These are phyloP conservation scores for Phenacoccus solenopsis DNA, from an alignment of 1,140 invertebrate genomes.

Conservation along the genomic window DNA sequence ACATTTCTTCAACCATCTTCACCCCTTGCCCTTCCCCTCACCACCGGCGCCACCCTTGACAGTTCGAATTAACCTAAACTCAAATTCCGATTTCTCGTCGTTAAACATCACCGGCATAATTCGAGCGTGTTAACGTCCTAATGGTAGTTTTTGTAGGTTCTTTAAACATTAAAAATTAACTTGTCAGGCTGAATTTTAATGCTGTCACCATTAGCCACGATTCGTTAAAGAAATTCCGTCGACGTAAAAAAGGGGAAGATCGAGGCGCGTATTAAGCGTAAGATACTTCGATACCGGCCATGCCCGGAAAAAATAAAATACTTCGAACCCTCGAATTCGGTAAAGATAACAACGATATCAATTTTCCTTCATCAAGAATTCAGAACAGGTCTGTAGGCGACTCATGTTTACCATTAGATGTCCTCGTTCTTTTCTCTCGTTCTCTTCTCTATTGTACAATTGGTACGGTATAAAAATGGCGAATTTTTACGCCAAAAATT, in stretches of 20 bases:
- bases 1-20: too few relatives aligned
- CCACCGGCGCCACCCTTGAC: too few relatives aligned
- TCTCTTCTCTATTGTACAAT: not conserved
- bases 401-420: constrained; percentile 16
- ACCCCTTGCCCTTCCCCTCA: too few relatives aligned
- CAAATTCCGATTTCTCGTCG: too few relatives aligned
- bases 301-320: not conserved
- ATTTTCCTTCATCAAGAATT: constrained; percentile 17
- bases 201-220: not conserved
- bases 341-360: constrained; percentile 9
- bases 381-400: not conserved
- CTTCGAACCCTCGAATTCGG: not conserved
- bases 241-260: not conserved
- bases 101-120: too few relatives aligned
- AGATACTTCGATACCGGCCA: not conserved
- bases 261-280: not conserved
- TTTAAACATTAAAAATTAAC: constrained; percentile 4
- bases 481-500: not conserved
- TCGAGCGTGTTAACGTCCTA: too few relatives aligned
- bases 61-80: too few relatives aligned
- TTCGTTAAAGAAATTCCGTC: not conserved
- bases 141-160: not conserved
- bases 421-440: not conserved
- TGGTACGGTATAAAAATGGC: not conserved
- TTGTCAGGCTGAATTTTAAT: not conserved